phyloP scores from a whole-genome alignment of 1,140 invertebrate species.

The Phymastichus coffea region DNA sequence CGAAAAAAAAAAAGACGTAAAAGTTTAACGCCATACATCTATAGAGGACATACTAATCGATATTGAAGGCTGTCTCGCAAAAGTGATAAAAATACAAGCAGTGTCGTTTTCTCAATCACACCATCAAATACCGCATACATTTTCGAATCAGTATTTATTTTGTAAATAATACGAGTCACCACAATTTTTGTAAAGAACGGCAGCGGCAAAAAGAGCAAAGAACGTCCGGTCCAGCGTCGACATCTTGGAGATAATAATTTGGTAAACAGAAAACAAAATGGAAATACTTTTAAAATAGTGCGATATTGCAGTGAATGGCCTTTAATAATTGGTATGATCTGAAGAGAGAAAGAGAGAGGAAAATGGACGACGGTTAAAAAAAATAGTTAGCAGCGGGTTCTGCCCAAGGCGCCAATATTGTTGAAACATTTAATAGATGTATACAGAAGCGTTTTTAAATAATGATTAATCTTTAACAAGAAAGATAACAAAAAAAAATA shows the following conservation, averaged over 20 bases:
- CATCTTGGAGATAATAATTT: too few species aligned
- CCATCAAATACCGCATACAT: neutral
- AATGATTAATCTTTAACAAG: constrained; percentile 36
- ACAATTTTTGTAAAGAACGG: constrained; percentile 23
- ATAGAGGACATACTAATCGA: constrained; percentile 12
- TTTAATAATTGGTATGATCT: constrained; percentile 27
- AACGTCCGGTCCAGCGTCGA: too few species aligned
- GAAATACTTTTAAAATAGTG: too few species aligned
- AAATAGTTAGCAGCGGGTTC: constrained; percentile 42
- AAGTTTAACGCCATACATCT: neutral
- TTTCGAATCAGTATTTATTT: constrained; percentile 5
- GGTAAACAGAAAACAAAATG: too few species aligned
- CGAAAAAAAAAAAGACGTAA: too few species aligned
- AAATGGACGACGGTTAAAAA: constrained; percentile 31
- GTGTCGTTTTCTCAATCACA: neutral
- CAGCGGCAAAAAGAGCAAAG: too few species aligned
- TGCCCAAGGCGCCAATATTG: constrained; percentile 42
- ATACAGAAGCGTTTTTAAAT: constrained; percentile 44
- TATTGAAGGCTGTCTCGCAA: constrained; percentile 24
- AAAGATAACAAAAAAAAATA: constrained; percentile 23
- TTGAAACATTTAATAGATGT: constrained; percentile 47
- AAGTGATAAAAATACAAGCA: neutral
- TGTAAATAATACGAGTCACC: constrained; percentile 23
- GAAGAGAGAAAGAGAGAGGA: too few species aligned
- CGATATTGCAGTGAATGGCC: constrained; percentile 8